Base-by-base conservation (phyloP, 2,888 invertebrate genomes). In the Conistra vaccinii region DNA sequence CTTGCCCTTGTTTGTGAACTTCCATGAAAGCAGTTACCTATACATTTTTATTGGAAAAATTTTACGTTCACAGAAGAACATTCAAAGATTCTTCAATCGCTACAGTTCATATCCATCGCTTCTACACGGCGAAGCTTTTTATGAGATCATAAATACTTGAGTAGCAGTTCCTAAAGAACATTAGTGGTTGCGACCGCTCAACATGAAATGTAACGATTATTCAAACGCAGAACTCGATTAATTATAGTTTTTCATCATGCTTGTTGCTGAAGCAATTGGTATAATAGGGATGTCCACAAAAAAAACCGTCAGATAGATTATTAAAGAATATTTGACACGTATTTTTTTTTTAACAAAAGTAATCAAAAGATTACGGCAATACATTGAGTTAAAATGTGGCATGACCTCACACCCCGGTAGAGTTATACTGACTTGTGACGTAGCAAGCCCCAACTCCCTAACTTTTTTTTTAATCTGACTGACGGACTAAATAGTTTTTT, bases 221-320 rank as follows among this genome's bases (percentile, higher is more conserved):
- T 75, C 70, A 75, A 81, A 83, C 78, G 81, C 86, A 83, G 55
- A 84, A 84, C 69, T 78, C 81, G 62, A 78, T 79, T 86, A 75
- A 85, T 85, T 80, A 86, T 81, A 78, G 76, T 83, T 85, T 83
- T 83, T 80, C 80, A 81, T 80, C 80, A 81, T 57, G 32, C 69
- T 78, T 78, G 81, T 85, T 83, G 79, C 78, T 14, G 51, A 23
- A 55, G 55, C 32, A 45, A 66, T 69, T 48, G 60, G 74, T 63
- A 79, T 84, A 85, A 87, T n/a, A n/a, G n/a, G n/a, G n/a, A n/a
- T n/a, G n/a, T n/a, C n/a, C n/a, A n/a, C n/a, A n/a, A n/a, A n/a
- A n/a, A n/a, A n/a, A n/a, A n/a, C n/a, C n/a, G n/a, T n/a, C n/a
- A n/a, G n/a, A n/a, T n/a, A n/a, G n/a, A n/a, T n/a, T n/a, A n/a